A percentile compares a stretch with the other conserved stretches of the same genome.
Evolutionary conservation across 2,113 vertebrate genomes (phyloP).

Genomic region (Zapornia atra): DNA sequence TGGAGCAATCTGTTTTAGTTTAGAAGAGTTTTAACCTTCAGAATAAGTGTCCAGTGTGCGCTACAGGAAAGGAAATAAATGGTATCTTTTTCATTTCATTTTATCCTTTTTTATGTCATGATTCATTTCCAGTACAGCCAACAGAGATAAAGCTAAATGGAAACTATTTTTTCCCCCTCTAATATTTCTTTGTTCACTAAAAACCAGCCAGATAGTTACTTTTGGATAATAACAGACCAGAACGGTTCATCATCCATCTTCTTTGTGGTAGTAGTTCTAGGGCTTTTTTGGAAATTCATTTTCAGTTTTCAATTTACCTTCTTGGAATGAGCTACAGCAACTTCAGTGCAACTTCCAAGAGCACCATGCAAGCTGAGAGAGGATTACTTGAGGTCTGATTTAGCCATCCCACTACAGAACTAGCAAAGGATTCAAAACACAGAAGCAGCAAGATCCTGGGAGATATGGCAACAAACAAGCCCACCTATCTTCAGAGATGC

Average conservation of each 20-base stretch:
- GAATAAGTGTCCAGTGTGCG: constrained; percentile 30
- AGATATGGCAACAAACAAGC: rapidly evolving
- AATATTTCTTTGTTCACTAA: constrained; percentile 62
- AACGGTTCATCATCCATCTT: constrained; percentile 31
- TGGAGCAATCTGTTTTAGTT: not conserved
- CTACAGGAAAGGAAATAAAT: constrained; percentile 55
- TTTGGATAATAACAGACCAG: constrained; percentile 19
- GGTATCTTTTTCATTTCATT: constrained; percentile 46
- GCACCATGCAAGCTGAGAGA: not conserved
- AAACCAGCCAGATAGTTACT: constrained; percentile 30
- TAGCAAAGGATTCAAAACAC: rapidly evolving
- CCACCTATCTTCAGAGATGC: rapidly evolving
- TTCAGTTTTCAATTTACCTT: not conserved
- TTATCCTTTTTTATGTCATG: constrained; percentile 32
- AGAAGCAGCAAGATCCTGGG: not conserved
- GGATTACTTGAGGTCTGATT: not conserved
- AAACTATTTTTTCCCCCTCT: constrained; percentile 45
- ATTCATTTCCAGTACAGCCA: constrained; percentile 61
- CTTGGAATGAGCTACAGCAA: not conserved
- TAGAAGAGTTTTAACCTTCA: constrained; percentile 51
- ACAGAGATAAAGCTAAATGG: constrained; percentile 65
- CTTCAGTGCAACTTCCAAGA: not conserved
- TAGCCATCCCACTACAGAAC: not conserved
- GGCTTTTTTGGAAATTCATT: not conserved
- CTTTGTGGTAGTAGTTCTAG: not conserved